Base-by-base conservation (phyloP, 2,888 invertebrate genomes). In the Scaptomyza tumidula region DNA sequence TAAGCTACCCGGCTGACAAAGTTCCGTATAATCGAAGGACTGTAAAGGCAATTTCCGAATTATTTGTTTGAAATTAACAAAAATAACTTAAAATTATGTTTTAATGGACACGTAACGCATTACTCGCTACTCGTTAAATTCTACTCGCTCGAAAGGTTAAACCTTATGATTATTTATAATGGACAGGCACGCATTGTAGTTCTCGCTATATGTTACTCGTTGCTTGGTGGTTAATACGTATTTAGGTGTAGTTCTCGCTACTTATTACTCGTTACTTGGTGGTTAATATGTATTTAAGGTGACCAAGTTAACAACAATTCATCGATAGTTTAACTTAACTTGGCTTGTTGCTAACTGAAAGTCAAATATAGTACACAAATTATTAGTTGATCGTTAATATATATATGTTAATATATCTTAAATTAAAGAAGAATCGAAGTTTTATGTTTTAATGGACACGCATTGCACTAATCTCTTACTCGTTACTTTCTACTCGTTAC, bases 21-120 rank as follows among this genome's bases (percentile, higher is more conserved):
- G 94, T 93, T 97, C 97, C 92, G 97, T 96, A 93, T 98, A 98
- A 93, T 98, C 97, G 93, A 98, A 98, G 80, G 97, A 97, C 97
- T 97, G 94, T 75, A 59, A 31, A 33, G 9, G n/a, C 53, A 48
- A 33, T 29, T n/a, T 3, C 2, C 7, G 6, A 1, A 0, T 29
- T 29, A 29, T 29, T 29, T 5, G 7, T 6, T 29, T 29, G 29
- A 7, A 6, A 29, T 29, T 29, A 29, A 29, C 4, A 29, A 5
- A 29, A 5, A 7, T 29, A 29, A 7, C 29, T 1, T 5, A 52
- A 11, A 7, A 6, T 6, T 46, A 14, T 6, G 14, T 27, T 67
- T 71, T 54, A 62, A 72, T 72, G 75, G 75, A 74, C 78, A 78
- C 70, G 56, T 46, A 59, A 74, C 71, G 65, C 70, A 61, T 13